These are phyloP conservation scores for Shinisaurus crocodilurus DNA, from an alignment of 2,113 vertebrate genomes.

Conservation along the genomic window DNA sequence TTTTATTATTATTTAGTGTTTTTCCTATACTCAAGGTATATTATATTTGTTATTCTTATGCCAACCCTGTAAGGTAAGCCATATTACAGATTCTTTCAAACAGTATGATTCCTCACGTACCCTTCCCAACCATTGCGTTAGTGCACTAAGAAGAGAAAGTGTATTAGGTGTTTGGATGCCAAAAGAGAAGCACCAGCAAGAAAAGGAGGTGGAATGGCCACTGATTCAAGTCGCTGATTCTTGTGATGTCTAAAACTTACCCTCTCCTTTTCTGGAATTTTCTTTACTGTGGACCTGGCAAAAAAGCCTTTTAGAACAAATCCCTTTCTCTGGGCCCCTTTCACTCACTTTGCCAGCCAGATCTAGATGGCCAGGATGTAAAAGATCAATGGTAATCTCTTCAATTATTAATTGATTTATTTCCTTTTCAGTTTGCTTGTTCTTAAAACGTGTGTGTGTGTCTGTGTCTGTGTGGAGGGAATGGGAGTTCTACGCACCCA, in stretches of 20 bases:
- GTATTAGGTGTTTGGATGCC: neutral
- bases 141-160: neutral
- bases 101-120: neutral
- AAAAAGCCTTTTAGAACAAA: too few relatives aligned
- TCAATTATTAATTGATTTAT: conserved; percentile 22
- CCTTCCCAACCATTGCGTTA: neutral
- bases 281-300: neutral
- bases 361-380: neutral
- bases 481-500: neutral
- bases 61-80: neutral
- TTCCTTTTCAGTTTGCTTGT: conserved; percentile 7
- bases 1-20: too few relatives aligned
- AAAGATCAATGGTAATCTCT: neutral
- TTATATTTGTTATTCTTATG: too few relatives aligned
- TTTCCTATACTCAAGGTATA: too few relatives aligned
- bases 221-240: neutral
- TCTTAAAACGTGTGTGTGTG: neutral
- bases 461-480: neutral
- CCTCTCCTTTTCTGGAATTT: neutral
- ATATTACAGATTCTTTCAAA: neutral
- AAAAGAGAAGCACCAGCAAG: neutral
- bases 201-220: neutral
- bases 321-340: neutral
- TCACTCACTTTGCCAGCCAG: neutral
- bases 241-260: neutral